These are phyloP conservation scores for Campoplex capitator DNA, from an alignment of 2,888 invertebrate species.

Conservation along the genomic window DNA sequence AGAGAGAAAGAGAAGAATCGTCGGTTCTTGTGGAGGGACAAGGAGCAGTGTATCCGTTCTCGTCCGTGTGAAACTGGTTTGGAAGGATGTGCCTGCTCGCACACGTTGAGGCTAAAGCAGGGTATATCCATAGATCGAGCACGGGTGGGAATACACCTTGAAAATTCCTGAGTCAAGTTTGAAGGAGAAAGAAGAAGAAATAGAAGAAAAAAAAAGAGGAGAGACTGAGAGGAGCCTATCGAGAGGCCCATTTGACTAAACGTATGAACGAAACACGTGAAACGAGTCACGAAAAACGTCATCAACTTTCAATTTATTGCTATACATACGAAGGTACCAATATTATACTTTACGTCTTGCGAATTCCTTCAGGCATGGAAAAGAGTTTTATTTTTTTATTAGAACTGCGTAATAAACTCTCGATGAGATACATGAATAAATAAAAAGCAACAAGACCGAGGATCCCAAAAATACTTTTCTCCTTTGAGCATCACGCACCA, in stretches of 20 bases:
- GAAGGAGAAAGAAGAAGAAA: conserved; percentile 59
- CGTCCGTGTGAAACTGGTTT: conserved; percentile 83
- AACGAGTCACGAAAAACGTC: conserved; percentile 21
- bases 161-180: conserved; percentile 75
- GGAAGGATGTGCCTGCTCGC: conserved; percentile 81
- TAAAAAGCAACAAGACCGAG: neutral
- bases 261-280: neutral
- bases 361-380: neutral
- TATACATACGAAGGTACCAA: neutral
- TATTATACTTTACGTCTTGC: neutral
- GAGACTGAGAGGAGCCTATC: neutral
- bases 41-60: conserved; percentile 75
- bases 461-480: neutral
- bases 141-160: conserved; percentile 74
- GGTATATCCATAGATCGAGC: conserved; percentile 56
- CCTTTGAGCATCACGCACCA: neutral
- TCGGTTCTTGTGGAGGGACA: conserved; percentile 76
- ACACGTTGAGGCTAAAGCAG: conserved; percentile 59
- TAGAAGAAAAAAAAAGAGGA: conserved; percentile 43
- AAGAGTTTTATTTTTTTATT: neutral
- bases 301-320: conserved; percentile 6
- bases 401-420: neutral
- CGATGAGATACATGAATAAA: neutral
- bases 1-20: conserved; percentile 67
- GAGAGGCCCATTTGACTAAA: conserved; percentile 24